A percentile compares a stretch with the other conserved stretches of the same genome.
Evolutionary conservation across 2,888 invertebrate genomes (phyloP).

Genomic region (Chironomus tentans): DNA sequence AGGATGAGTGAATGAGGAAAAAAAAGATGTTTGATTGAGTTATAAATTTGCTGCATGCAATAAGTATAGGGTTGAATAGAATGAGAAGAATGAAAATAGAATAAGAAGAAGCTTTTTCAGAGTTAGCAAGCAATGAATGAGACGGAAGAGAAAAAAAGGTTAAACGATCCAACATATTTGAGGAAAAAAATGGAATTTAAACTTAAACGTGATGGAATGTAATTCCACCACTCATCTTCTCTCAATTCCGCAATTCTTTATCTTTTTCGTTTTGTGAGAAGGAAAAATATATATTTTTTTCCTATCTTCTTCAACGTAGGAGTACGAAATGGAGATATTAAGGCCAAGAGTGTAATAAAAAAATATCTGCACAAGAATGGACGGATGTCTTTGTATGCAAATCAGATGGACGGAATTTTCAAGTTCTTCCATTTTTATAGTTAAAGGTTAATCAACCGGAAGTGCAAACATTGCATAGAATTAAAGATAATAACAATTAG

Average conservation of each 20-base stretch:
- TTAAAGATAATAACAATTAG: neutral
- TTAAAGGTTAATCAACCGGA: neutral
- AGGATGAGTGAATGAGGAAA: too few species aligned
- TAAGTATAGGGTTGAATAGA: neutral
- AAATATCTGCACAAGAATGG: neutral
- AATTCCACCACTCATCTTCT: slow-evolving; percentile 13
- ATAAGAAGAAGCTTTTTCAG: too few species aligned
- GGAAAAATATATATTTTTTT: too few species aligned
- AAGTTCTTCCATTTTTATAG: neutral
- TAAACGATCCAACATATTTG: slow-evolving; percentile 11
- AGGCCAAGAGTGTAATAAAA: neutral
- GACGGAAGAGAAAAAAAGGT: slow-evolving; percentile 3
- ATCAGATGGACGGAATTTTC: neutral
- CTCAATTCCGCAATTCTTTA: neutral
- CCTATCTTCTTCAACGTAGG: too few species aligned
- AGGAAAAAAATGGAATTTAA: slow-evolving; percentile 7
- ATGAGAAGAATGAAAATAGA: neutral
- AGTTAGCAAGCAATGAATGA: neutral
- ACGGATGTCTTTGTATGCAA: neutral
- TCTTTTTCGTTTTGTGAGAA: neutral
- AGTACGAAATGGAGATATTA: too few species aligned
- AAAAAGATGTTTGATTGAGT: slow-evolving; percentile 20
- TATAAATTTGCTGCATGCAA: slow-evolving; percentile 18
- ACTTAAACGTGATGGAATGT: slow-evolving; percentile 23
- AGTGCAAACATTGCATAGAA: neutral